Base-by-base conservation (phyloP, 2,113 vertebrate genomes). In the Oenanthe oenanthe region DNA sequence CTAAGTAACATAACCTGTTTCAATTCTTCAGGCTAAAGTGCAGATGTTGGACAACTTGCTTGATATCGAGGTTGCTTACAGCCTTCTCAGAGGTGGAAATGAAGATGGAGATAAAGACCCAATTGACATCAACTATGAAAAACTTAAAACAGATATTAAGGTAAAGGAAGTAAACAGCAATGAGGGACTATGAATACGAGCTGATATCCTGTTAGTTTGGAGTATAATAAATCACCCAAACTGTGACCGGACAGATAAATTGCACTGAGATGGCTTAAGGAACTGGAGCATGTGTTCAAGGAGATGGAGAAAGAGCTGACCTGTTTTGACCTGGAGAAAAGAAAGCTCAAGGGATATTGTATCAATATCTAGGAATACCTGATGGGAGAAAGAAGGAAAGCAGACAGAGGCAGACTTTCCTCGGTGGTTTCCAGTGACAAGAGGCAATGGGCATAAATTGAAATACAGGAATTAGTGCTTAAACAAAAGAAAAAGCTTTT, bases 21-120 rank as follows among this genome's bases (percentile, higher is more conserved):
- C 61, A 65, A 89, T 94, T 92, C 51, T 77, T 36, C 63, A 99
- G 99, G 98, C 99, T 91, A 99, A 99, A 96, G 99, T 99, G 38
- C 98, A 99, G 95, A 99, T 99, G 99, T 93, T 99, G 95, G 99
- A 99, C 98, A 99, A 99, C 96, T 98, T 99, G 94, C 97, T 99
- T 97, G 99, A 99, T 88, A 99, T 99, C 10, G 99, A 99, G 89
- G 99, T 99, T 85, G 99, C 99, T 19, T 99, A 99, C 97, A 99
- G 99, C 91, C 98, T 99, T 79, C 98, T 99, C 76, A 98, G 98
- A 92, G 99, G 99, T 80, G 99, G 99, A 9, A 98, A 98, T 31
- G 99, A 99, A 25, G 99, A 99, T 88, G 97, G 99, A 62, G 98
- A 98, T 96, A 99, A 98, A 81, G 99, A 99, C 87, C 99, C 99